Evolutionary conservation across 2,113 vertebrate species (phyloP).

Genomic region (Plecotus auritus): DNA sequence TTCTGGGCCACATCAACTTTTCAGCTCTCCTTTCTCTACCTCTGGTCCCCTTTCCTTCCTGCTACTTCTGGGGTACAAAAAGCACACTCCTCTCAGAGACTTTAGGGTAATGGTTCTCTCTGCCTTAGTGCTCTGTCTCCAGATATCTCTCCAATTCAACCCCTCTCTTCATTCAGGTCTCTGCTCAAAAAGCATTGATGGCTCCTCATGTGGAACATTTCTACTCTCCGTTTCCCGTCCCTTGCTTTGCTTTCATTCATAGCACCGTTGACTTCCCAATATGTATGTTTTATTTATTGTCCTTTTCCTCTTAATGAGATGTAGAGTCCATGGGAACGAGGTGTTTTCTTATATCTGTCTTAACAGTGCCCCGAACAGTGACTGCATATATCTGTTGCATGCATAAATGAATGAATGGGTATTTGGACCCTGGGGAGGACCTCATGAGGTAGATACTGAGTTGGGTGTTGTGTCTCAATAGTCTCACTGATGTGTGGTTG

Average conservation of each 20-base stretch:
- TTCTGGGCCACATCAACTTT: too few species aligned
- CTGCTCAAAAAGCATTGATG: not conserved
- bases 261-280: not conserved
- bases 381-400: not conserved
- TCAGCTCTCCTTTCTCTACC: not conserved
- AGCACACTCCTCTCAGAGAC: rapidly evolving
- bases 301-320: not conserved
- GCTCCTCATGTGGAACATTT: not conserved
- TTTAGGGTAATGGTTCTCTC: not conserved
- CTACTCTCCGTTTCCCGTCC: too few species aligned
- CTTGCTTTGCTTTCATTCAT: not conserved
- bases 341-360: not conserved
- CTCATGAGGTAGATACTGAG: not conserved
- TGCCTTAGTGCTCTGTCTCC: too few species aligned
- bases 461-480: not conserved
- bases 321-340: not conserved
- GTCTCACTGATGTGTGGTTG: not conserved
- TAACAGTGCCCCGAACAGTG: not conserved
- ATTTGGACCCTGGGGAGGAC: not conserved
- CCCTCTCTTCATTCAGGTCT: not conserved
- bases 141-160: not conserved
- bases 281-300: not conserved
- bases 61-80: not conserved
- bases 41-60: not conserved
- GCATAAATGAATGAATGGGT: not conserved